Percentiles rank a stretch among this genome's conserved stretches.
phyloP scores from a whole-genome alignment of 2,113 vertebrate genomes.

The Rhinolophus sinicus region DNA sequence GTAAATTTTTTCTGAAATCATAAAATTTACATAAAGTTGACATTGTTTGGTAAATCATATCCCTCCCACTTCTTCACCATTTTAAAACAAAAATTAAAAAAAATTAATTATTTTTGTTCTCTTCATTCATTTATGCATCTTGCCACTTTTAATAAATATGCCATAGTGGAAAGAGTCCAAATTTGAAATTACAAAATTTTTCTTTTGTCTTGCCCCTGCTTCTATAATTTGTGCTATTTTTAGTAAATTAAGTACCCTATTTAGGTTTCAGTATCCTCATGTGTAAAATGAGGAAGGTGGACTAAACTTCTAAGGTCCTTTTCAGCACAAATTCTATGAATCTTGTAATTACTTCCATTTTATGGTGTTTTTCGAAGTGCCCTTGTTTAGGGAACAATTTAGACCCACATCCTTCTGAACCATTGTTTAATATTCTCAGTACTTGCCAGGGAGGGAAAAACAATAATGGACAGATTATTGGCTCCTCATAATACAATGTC shows the following conservation, averaged over 20 bases:
- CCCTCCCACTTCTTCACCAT: not conserved
- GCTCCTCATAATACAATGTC: not conserved
- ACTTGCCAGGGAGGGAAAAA: not conserved
- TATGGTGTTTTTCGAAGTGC: not conserved
- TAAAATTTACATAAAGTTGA: not conserved
- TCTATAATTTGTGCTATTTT: not conserved
- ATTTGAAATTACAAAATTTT: not conserved
- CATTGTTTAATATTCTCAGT: not conserved
- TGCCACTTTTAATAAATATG: not conserved
- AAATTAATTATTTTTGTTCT: not conserved
- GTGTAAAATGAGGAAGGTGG: not conserved
- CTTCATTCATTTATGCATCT: not conserved
- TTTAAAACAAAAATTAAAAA: not conserved
- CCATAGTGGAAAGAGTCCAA: not conserved
- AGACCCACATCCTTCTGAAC: not conserved
- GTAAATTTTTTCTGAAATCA: not conserved
- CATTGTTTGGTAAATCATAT: not conserved
- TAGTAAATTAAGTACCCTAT: not conserved
- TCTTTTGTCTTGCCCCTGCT: not conserved
- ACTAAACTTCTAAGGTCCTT: not conserved
- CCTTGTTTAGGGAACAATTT: not conserved
- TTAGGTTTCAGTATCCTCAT: not conserved
- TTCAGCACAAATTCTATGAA: slow-evolving; percentile 28
- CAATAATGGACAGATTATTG: slow-evolving; percentile 4
- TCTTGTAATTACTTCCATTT: slow-evolving; percentile 32